Evolutionary conservation across 2,113 vertebrate species (phyloP), one percentile per base, ranked within the genome.

Genomic region (Vireo altiloquus): DNA sequence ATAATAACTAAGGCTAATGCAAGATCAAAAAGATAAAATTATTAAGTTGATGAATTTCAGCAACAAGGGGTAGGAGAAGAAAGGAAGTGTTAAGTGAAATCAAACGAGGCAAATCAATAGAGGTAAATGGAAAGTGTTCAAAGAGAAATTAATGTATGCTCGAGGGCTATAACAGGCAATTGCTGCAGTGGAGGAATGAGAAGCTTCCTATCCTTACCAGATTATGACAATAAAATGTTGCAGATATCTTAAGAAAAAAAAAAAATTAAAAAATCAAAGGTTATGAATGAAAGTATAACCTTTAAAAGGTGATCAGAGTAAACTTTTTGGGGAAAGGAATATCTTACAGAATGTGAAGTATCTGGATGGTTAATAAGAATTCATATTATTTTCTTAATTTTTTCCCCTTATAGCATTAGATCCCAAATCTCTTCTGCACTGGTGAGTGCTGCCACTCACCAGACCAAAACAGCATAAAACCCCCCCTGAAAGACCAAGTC

Each of bases 121-220:
- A 77, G 88, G 94, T 96, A 97, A 91, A 95, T 90, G 60, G 91
- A 83, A 94, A 81, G 53, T 42, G 57, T 96, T 97, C 86, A 40
- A 53, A 88, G 84, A 96, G 79, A 93, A 97, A 97, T 95, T 94
- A 96, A 91, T 84, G 61, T 57, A 57, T 71, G 82, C 90, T 95
- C 1, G 23, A 93, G 94, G 95, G 95, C 86, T 88, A 8, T 50
- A 68, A 87, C 77, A 94, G 78, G 70, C 94, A 95, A 89, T 72
- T 92, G 84, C 76, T 92, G 72, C 90, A 94, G 78, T 28, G 18
- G 37, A 95, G 83, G 70, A 95, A 82, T 33, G 84, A 93, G 85
- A 61, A 77, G 65, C 49, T 72, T 92, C 64, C 28, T 83, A 66
- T 75, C 30, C 30, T 77, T 50, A 46, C 17, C 44, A 33, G 39